Conservation (phyloP, 2,888 invertebrate genomes). For the Uloborus plumipes region DNA sequence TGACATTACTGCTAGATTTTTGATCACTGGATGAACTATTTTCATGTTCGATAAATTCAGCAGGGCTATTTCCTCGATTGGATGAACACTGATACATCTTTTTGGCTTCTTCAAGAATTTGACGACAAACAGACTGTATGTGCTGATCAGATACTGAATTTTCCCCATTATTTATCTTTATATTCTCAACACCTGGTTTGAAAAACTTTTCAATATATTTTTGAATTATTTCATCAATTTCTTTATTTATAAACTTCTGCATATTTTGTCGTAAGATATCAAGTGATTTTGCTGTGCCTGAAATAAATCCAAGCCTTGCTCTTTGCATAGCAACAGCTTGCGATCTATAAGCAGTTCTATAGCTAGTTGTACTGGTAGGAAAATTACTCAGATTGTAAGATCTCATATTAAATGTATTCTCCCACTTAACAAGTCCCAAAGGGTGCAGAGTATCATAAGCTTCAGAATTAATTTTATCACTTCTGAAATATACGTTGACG, state of each 20-base stretch:
- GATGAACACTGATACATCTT: conserved; percentile 75
- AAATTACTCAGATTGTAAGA: conserved; percentile 82
- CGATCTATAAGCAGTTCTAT: conserved; percentile 71
- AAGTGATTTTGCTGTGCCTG: conserved; percentile 81
- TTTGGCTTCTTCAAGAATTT: conserved; percentile 83
- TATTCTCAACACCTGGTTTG: conserved; percentile 84
- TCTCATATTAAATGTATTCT: conserved; percentile 78
- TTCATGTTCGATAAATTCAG: conserved; percentile 66
- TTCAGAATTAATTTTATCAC: conserved; percentile 34
- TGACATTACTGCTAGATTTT: conserved; percentile 59
- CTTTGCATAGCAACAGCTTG: conserved; percentile 71
- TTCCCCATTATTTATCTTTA: conserved; percentile 81
- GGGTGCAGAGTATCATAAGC: conserved; percentile 38
- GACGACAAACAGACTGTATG: conserved; percentile 79
- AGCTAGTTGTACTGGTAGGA: conserved; percentile 68
- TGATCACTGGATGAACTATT: conserved; percentile 49
- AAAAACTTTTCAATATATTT: conserved; percentile 86
- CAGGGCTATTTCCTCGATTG: conserved; percentile 66
- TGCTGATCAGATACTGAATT: conserved; percentile 84
- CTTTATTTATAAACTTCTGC: conserved; percentile 83
- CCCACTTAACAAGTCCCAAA: conserved; percentile 68
- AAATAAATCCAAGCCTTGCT: conserved; percentile 72
- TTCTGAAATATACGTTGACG: conserved; percentile 46
- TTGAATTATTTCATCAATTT: conserved; percentile 82
- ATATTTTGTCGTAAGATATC: conserved; percentile 82